A percentile compares a stretch with the other conserved stretches of the same genome.
phyloP scores from a whole-genome alignment of 2,888 invertebrate genomes.

The Drosophila barbarae region DNA sequence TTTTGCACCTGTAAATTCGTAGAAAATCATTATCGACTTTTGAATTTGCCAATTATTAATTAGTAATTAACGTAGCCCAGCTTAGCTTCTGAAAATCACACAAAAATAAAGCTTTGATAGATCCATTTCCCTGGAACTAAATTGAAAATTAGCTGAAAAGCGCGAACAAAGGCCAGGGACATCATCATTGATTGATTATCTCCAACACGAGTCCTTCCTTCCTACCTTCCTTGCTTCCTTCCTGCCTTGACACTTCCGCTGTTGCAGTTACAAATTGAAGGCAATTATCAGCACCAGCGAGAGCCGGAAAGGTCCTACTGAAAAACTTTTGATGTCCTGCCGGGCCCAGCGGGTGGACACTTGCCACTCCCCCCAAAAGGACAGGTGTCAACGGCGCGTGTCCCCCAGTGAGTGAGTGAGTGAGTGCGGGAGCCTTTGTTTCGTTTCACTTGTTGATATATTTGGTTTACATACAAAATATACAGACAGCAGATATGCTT shows the following conservation, averaged over 20 bases:
- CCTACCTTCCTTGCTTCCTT: conserved; percentile 4
- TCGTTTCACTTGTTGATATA: conserved; percentile 42
- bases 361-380: background rate
- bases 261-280: conserved; percentile 33
- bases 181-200: conserved; percentile 21
- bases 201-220: conserved; percentile 16
- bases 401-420: conserved; percentile 1
- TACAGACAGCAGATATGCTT: conserved; percentile 1
- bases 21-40: background rate
- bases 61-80: background rate
- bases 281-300: conserved; percentile 19
- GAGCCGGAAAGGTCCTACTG: background rate
- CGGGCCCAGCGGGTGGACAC: conserved; percentile 9
- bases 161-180: conserved; percentile 12
- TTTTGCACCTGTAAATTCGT: conserved; percentile 1
- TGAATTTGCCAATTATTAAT: background rate
- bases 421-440: conserved; percentile 3
- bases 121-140: background rate
- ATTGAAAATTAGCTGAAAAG: conserved; percentile 5
- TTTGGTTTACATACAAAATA: conserved; percentile 32
- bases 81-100: background rate
- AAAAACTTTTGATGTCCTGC: conserved; percentile 33
- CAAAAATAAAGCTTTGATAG: background rate
- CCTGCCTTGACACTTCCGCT: conserved; percentile 16
- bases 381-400: conserved; percentile 14